Evolutionary conservation across 1,140 invertebrate species (phyloP).

Genomic region (Bombus confusus): DNA sequence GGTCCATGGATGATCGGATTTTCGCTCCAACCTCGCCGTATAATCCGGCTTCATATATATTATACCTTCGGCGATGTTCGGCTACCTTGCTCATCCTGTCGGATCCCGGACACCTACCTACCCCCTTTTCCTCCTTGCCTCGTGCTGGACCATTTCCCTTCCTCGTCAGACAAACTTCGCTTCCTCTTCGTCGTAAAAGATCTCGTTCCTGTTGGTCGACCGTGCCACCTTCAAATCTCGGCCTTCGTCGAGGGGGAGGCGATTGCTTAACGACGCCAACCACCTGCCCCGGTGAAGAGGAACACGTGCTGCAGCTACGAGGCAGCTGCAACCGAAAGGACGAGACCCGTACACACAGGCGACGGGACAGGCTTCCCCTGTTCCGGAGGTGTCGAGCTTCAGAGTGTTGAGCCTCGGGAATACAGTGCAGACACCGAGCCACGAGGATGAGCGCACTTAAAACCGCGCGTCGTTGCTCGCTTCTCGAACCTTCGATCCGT

Average conservation of each 20-base stretch:
- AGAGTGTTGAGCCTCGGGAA: conserved; percentile 32
- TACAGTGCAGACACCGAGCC: conserved; percentile 33
- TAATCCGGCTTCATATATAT: conserved; percentile 12
- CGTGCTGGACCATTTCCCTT: conserved; percentile 8
- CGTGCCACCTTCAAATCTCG: conserved; percentile 71
- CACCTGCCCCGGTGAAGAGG: conserved; percentile 75
- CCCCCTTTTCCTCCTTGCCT: conserved; percentile 14
- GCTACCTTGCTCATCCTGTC: background rate
- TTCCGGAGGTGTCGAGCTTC: conserved; percentile 59
- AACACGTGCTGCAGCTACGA: conserved; percentile 77
- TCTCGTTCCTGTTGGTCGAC: conserved; percentile 43
- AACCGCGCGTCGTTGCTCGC: background rate
- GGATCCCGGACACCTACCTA: conserved; percentile 32
- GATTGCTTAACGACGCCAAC: conserved; percentile 77
- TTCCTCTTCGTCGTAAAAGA: conserved; percentile 16
- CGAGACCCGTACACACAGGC: conserved; percentile 37
- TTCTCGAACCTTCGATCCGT: conserved; percentile 37
- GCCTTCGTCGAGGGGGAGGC: conserved; percentile 71
- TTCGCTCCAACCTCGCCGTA: background rate
- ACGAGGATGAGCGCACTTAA: conserved; percentile 26
- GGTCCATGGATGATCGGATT: conserved; percentile 1
- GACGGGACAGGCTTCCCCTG: conserved; percentile 47
- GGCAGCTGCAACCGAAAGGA: conserved; percentile 73
- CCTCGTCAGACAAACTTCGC: background rate
- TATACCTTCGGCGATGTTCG: background rate